Base-by-base conservation (phyloP, 2,797 vertebrate genomes). In the Bradypodion pumilum region DNA sequence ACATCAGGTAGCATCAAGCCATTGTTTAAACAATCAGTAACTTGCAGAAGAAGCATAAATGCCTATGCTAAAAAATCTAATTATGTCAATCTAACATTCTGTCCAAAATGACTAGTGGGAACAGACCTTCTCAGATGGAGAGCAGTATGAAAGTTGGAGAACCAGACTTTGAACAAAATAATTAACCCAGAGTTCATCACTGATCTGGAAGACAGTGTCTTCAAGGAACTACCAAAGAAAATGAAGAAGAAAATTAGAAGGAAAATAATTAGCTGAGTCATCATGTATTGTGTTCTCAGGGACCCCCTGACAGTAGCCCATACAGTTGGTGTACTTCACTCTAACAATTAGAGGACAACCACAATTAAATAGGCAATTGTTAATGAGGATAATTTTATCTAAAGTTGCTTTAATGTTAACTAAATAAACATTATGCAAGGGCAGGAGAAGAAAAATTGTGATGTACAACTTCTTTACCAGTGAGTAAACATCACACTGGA, bases 91-190 rank as follows among this genome's bases (percentile, higher is more conserved):
- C 7, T n/a, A 16, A 63, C 62, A 25, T n/a, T n/a, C n/a, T n/a
- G n/a, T n/a, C n/a, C n/a, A n/a, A 42, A 42, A 25, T n/a, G 2
- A 1, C 1, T 27, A 40, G 23, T 35, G 32, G 52, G 23, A 76
- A 76, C 52, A 78, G 27, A 63, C 75, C 75, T 78, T 78, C 59
- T 78, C 75, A 63, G 23, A 23, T 42, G 75, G 59, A 62, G 56
- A 78, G 13, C 75, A 78, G 40, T 21, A 27, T 78, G 75, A 19
- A 42, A 78, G 60, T 4, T 63, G 59, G 7, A 78, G 37, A 78
- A 42, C 25, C 59, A 78, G 35, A 8, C 59, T 78, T 2, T 60
- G 59, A 27, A 44, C 7, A 16, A 76, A 63, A 62, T 78, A 62
- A 42, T 62, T 78, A 62, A 78, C 25, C 59, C 37, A 63, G 13